A percentile compares a stretch with the other conserved stretches of the same genome.
phyloP scores from a whole-genome alignment of 64 coral and sea anemone species.

The Anthopleura sola region DNA sequence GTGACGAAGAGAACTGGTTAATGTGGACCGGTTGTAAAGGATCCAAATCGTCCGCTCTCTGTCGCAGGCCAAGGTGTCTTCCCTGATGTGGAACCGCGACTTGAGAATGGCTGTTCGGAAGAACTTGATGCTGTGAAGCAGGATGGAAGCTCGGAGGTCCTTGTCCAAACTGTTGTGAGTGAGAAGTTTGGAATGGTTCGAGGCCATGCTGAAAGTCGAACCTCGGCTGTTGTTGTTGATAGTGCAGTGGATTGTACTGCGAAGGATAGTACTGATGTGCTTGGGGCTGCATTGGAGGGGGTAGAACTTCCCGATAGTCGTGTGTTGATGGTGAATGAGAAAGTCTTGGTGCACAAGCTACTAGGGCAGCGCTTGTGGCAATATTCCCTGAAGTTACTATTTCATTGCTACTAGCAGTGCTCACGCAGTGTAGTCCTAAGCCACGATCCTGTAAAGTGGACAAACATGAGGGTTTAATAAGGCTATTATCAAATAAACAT shows the following conservation, averaged over 20 bases:
- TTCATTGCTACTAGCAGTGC: constrained; percentile 66
- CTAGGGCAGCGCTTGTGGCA: constrained; percentile 70
- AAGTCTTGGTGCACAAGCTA: constrained; percentile 72
- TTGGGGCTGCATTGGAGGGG: constrained; percentile 80
- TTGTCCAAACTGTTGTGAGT: constrained; percentile 87
- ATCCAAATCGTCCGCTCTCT: constrained; percentile 64
- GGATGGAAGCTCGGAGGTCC: constrained; percentile 75
- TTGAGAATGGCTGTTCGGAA: constrained; percentile 53
- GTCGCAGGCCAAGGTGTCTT: constrained; percentile 67
- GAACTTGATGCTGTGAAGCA: constrained; percentile 58
- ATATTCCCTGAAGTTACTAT: constrained; percentile 68
- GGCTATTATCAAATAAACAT: constrained; percentile 88
- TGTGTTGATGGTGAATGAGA: constrained; percentile 81
- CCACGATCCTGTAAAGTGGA: constrained; percentile 87
- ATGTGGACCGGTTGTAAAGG: constrained; percentile 75
- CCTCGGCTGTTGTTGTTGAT: constrained; percentile 82
- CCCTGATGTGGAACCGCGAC: constrained; percentile 66
- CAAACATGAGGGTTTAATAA: constrained; percentile 89
- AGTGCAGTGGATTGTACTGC: constrained; percentile 90
- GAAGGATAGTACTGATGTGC: constrained; percentile 84
- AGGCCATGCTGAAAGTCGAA: constrained; percentile 90
- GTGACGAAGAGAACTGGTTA: constrained; percentile 73
- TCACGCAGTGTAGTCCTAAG: constrained; percentile 89
- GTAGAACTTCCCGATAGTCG: constrained; percentile 84
- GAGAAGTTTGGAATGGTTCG: constrained; percentile 72